Percentiles rank a stretch among this genome's conserved stretches.
phyloP scores from a whole-genome alignment of 2,888 invertebrate genomes.

The Sinopyrophorus schimmeli region DNA sequence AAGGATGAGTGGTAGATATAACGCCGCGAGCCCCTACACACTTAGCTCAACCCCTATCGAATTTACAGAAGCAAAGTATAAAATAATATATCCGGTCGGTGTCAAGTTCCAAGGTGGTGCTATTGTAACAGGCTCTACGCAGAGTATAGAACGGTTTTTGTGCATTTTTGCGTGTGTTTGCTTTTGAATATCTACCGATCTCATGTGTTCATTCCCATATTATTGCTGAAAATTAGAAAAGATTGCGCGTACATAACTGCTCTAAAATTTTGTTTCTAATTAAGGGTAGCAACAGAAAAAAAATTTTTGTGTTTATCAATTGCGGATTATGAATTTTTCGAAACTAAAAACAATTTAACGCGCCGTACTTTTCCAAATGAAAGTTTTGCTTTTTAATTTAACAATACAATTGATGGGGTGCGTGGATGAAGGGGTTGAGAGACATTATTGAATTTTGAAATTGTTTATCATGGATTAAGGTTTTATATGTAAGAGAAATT shows the following conservation, averaged over 20 bases:
- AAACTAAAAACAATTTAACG: too few species aligned
- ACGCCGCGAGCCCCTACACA: conserved; percentile 14
- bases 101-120: conserved; percentile 35
- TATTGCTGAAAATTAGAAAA: conserved; percentile 30
- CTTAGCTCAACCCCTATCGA: conserved; percentile 23
- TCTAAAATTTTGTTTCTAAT: too few species aligned
- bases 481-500: too few species aligned
- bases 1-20: conserved; percentile 14
- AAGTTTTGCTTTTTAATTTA: too few species aligned
- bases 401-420: too few species aligned
- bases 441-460: too few species aligned
- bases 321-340: too few species aligned
- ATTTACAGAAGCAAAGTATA: conserved; percentile 31
- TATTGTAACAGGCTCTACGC: conserved; percentile 30
- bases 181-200: conserved; percentile 34
- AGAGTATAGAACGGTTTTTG: conserved; percentile 23
- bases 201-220: conserved; percentile 40
- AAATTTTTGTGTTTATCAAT: too few species aligned
- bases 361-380: too few species aligned
- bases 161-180: conserved; percentile 33
- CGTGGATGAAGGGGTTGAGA: too few species aligned
- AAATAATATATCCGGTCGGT: conserved; percentile 39
- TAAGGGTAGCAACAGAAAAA: too few species aligned
- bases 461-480: too few species aligned
- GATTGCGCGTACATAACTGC: conserved; percentile 30